Percentiles rank a stretch among this genome's conserved stretches.
phyloP scores from a whole-genome alignment of 2,113 vertebrate species.

The Tylochromis polylepis region DNA sequence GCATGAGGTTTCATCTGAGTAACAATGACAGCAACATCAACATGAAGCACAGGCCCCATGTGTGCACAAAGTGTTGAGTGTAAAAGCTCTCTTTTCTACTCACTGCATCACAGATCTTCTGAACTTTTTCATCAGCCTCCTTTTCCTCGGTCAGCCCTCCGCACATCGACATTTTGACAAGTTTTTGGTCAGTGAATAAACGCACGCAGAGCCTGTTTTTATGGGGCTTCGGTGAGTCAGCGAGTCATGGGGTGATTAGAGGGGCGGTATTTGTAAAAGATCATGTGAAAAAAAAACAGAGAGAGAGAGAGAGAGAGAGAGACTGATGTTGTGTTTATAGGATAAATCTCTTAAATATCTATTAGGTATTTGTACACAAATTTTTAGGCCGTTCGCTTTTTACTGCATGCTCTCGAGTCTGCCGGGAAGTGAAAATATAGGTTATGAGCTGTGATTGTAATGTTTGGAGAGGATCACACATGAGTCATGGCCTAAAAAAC shows the following conservation, averaged over 20 bases:
- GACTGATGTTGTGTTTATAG: background rate
- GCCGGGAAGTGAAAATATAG: too few relatives aligned
- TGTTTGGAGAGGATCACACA: too few relatives aligned
- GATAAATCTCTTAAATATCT: background rate
- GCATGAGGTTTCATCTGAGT: conserved; percentile 51
- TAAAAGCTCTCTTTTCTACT: conserved; percentile 3
- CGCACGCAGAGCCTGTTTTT: fast-evolving
- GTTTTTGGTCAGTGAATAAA: background rate
- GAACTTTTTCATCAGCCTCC: conserved; percentile 66
- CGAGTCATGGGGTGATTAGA: background rate
- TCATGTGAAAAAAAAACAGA: background rate
- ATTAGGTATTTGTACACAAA: too few relatives aligned
- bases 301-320: background rate
- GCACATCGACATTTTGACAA: conserved; percentile 5
- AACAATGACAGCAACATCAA: background rate
- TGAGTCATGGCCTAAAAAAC: too few relatives aligned
- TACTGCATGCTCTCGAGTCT: too few relatives aligned
- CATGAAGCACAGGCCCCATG: background rate
- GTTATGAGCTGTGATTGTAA: too few relatives aligned
- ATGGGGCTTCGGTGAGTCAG: background rate
- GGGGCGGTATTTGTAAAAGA: background rate
- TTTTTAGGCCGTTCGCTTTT: background rate
- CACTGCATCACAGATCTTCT: conserved; percentile 69
- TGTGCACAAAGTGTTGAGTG: background rate
- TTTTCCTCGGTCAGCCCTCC: conserved; percentile 45